Conservation (phyloP, 2,888 invertebrate genomes). For the Congeria kusceri region DNA sequence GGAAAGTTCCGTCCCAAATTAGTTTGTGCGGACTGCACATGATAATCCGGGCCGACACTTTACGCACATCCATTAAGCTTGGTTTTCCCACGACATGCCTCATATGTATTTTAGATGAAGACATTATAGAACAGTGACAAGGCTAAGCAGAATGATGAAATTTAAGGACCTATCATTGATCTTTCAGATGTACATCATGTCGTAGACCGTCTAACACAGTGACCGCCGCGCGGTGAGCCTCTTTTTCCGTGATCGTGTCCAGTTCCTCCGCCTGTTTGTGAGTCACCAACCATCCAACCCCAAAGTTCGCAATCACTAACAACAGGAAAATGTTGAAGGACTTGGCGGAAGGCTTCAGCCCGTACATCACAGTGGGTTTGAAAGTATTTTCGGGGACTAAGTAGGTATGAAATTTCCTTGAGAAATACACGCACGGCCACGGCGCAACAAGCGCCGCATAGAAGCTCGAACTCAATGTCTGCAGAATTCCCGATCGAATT, state of each 20-base stretch:
- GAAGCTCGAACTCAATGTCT: background rate
- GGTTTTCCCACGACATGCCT: no score
- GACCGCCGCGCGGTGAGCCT: background rate
- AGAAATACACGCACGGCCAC: conserved; percentile 6
- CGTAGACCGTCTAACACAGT: background rate
- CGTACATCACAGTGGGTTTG: conserved; percentile 19
- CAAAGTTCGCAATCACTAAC: conserved; percentile 7
- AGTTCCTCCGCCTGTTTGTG: conserved; percentile 19
- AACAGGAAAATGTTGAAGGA: background rate
- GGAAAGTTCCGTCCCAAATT: no score
- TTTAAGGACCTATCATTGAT: no score
- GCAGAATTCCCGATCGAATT: conserved; percentile 9
- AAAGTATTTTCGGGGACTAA: conserved; percentile 2
- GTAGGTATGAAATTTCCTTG: conserved; percentile 31
- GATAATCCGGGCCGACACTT: no score
- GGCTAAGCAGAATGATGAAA: no score
- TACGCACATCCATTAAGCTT: no score
- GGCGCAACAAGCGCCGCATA: conserved; percentile 16
- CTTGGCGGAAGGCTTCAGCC: conserved; percentile 6
- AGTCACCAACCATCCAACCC: conserved; percentile 18
- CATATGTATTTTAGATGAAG: no score
- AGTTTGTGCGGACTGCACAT: no score
- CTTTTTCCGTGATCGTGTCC: conserved; percentile 7
- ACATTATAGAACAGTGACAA: no score
- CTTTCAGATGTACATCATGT: no score